phyloP scores from a whole-genome alignment of 2,113 vertebrate species.

The Alectura lathami region DNA sequence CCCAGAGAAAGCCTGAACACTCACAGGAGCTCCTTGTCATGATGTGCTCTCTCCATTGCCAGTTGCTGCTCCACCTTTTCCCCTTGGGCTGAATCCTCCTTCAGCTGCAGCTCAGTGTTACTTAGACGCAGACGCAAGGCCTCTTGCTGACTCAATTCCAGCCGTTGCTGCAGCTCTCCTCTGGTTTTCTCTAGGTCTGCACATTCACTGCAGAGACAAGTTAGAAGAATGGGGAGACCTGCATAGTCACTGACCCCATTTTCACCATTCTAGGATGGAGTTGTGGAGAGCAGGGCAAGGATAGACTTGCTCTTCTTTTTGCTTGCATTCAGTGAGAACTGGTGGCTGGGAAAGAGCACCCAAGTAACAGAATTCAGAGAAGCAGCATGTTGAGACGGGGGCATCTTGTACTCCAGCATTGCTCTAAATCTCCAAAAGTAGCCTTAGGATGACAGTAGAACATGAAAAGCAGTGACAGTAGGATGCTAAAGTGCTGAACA shows the following conservation, averaged over 20 bases:
- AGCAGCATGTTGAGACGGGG: rapidly evolving
- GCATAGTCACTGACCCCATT: neutral
- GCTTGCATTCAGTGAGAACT: conserved; percentile 13
- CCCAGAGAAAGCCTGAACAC: neutral
- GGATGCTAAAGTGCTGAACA: neutral
- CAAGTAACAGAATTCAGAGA: neutral
- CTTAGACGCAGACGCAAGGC: conserved; percentile 55
- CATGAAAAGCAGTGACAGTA: neutral
- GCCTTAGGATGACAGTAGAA: neutral
- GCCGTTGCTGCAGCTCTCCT: conserved; percentile 63
- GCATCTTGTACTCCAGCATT: neutral
- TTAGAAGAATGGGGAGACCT: neutral
- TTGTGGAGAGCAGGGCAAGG: neutral
- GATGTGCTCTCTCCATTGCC: conserved; percentile 6
- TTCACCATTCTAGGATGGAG: neutral
- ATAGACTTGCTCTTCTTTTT: neutral
- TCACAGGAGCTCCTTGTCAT: conserved; percentile 69
- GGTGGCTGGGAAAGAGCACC: neutral
- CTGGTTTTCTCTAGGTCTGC: conserved; percentile 51
- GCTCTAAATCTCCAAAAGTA: neutral
- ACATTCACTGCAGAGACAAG: conserved; percentile 45
- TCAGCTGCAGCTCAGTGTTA: conserved; percentile 71
- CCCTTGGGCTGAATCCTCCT: conserved; percentile 62
- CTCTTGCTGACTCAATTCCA: conserved; percentile 63
- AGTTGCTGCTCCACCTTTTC: conserved; percentile 68